Evolutionary conservation across 92 coral and sea anemone genomes (phyloP).

Genomic region (Palythoa grandiflora): DNA sequence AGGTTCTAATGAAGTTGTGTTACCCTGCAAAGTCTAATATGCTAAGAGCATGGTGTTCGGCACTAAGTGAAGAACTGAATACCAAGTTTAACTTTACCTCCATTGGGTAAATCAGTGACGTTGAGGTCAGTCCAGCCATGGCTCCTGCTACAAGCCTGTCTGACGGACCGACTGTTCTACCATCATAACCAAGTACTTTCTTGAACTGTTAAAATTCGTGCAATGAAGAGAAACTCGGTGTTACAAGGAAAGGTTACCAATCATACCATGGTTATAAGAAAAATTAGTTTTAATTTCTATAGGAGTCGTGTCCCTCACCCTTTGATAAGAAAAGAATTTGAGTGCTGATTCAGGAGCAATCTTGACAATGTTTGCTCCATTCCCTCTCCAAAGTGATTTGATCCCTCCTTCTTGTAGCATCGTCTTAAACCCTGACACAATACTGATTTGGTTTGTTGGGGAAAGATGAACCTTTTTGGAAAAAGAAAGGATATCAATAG

Average conservation of each 20-base stretch:
- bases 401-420: constrained; percentile 94
- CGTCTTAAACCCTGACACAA: constrained; percentile 79
- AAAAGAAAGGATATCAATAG: neutral
- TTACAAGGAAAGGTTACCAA: neutral
- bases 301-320: constrained; percentile 53
- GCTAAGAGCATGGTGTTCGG: neutral
- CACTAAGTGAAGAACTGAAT: neutral
- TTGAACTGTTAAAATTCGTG: constrained; percentile 71
- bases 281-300: too few relatives aligned
- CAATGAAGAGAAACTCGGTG: neutral
- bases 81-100: constrained; percentile 67
- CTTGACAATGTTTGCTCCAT: constrained; percentile 97
- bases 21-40: too few relatives aligned
- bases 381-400: constrained; percentile 96
- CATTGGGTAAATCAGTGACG: constrained; percentile 89
- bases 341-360: constrained; percentile 96
- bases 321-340: constrained; percentile 94
- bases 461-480: constrained; percentile 82
- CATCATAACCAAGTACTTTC: constrained; percentile 90
- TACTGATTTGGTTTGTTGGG: constrained; percentile 77
- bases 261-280: too few relatives aligned
- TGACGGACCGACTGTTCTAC: constrained; percentile 82
- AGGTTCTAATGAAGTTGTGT: too few relatives aligned
- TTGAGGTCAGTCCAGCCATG: constrained; percentile 97
- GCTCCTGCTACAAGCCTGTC: constrained; percentile 94